phyloP scores from a whole-genome alignment of 2,888 invertebrate species.

The Anthoptus insignis region DNA sequence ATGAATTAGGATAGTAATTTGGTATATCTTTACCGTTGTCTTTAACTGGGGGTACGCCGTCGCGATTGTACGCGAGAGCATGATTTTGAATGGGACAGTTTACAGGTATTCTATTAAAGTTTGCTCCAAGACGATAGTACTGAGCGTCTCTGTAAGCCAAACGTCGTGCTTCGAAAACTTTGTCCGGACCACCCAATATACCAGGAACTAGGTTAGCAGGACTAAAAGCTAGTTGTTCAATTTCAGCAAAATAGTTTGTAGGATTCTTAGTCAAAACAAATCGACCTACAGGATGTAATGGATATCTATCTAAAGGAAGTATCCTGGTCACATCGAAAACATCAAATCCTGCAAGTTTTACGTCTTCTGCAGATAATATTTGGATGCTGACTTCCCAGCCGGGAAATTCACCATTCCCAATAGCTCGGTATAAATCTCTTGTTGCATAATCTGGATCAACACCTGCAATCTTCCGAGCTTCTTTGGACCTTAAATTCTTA shows the following conservation, averaged over 20 bases:
- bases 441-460: conserved; percentile 96
- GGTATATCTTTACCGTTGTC: conserved; percentile 94
- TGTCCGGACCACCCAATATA: conserved; percentile 95
- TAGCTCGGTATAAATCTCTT: conserved; percentile 95
- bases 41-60: conserved; percentile 90
- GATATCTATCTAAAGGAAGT: conserved; percentile 92
- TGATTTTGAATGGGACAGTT: conserved; percentile 93
- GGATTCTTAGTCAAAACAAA: conserved; percentile 94
- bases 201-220: conserved; percentile 96
- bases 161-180: conserved; percentile 93
- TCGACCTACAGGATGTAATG: conserved; percentile 93
- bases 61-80: conserved; percentile 92
- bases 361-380: conserved; percentile 94
- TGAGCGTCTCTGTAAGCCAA: conserved; percentile 96
- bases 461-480: conserved; percentile 89
- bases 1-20: conserved; percentile 98
- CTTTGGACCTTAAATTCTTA: conserved; percentile 89
- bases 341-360: conserved; percentile 92
- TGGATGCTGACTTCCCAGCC: conserved; percentile 93
- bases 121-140: conserved; percentile 92
- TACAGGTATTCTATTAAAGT: conserved; percentile 95
- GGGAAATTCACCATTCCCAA: conserved; percentile 90
- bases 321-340: conserved; percentile 97
- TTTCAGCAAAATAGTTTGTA: conserved; percentile 95
- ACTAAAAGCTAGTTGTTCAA: conserved; percentile 95